Evolutionary conservation across 1,140 invertebrate genomes (phyloP).

Genomic region (Bilobella aurantiaca): DNA sequence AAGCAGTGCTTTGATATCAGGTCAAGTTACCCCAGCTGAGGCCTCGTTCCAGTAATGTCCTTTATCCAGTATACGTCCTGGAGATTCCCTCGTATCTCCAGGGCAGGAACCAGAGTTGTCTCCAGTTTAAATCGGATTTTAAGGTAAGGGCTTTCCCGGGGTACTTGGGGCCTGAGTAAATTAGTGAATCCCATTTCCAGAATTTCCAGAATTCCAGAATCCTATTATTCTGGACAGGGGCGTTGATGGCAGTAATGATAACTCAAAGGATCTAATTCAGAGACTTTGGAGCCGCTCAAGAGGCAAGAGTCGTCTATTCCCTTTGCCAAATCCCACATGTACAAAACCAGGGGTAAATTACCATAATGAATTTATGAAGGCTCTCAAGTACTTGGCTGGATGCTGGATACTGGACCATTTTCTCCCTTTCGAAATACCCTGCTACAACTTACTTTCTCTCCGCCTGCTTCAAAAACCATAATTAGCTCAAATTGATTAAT

Average conservation of each 20-base stretch:
- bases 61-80: no score
- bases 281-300: not conserved
- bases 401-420: no score
- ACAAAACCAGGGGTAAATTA: not conserved
- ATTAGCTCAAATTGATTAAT: no score
- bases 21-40: no score
- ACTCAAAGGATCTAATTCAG: not conserved
- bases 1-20: no score
- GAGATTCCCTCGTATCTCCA: not conserved
- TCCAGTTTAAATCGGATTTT: not conserved
- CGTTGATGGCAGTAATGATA: slow-evolving; percentile 5
- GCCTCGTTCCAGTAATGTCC: no score
- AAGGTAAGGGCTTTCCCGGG: not conserved
- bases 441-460: no score
- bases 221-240: slow-evolving; percentile 1
- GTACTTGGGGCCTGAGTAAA: not conserved
- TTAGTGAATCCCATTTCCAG: not conserved
- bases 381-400: not conserved
- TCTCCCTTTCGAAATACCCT: no score
- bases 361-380: slow-evolving; percentile 9
- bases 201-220: not conserved
- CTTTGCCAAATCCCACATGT: not conserved
- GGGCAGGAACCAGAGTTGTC: not conserved
- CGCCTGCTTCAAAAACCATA: no score
- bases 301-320: no score